Evolutionary conservation across 2,113 vertebrate species (phyloP), one percentile per base, ranked within the genome.

Genomic region (Megaptera novaeangliae): DNA sequence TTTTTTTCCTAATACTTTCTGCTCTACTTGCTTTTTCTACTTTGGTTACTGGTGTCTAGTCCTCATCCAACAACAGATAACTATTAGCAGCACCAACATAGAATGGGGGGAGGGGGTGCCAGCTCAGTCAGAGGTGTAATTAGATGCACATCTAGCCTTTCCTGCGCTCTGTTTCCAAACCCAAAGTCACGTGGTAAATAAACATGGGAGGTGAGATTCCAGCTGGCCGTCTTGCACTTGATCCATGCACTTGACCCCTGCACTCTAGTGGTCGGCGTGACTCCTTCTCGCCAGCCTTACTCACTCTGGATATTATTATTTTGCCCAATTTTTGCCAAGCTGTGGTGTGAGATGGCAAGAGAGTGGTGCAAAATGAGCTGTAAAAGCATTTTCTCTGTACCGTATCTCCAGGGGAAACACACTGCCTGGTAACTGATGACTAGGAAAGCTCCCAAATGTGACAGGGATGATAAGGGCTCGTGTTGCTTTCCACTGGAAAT

Each of bases 71-170:
- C 23, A 46, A 49, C 21, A 41, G 13, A 3, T 21, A 55, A 88
- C 49, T 9, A 29, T 66, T 20, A 52, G 14, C 68, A 93, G 49
- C n/a, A 31, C 52, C 52, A 9, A 14, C 8, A 39, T 0, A 18
- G 64, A 46, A 44, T 3, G 6, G 39, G 75, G 27, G 2, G 1
- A 8, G 0, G 20, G 8, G 3, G 4, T 13, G 49, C 59, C 20
- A 7, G 20, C 17, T 39, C 20, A 64, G 11, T 71, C 25, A 52
- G 20, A 80, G 71, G 14, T 69, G 12, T 14, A 17, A 41, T 61
- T 27, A 18, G 71, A 68, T 3, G 25, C 49, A 36, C 27, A 4
- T 41, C 20, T 23, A 18, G 18, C 14, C 82, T 66, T 29, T 17
- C 18, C 68, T 27, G 15, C 66, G 78, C 18, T 80, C 21, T 23